Percentiles rank a stretch among this genome's conserved stretches.
phyloP scores from a whole-genome alignment of 35 echinoderm and acorn worm genomes.

The Lytechinus variegatus region DNA sequence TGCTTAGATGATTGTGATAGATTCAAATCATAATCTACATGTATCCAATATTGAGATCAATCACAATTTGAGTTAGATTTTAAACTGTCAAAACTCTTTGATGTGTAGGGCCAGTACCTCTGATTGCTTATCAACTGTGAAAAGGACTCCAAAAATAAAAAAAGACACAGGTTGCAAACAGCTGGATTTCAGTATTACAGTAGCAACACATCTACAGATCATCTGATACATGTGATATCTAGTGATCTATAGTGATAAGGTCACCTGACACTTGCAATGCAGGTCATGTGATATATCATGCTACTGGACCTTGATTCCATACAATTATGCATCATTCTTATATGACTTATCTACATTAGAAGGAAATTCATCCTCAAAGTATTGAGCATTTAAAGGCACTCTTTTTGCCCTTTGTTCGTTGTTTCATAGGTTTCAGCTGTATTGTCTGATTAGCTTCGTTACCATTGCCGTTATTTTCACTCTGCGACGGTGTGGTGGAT shows the following conservation, averaged over 20 bases:
- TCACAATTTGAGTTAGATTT: no score
- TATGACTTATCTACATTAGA: slow-evolving; percentile 3
- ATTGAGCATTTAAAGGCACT: slow-evolving; percentile 64
- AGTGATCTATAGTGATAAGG: no score
- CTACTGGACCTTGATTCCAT: not conserved
- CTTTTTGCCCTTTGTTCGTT: slow-evolving; percentile 95
- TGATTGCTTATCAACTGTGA: no score
- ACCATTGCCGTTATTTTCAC: slow-evolving; percentile 42
- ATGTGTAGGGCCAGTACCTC: no score
- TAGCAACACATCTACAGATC: not conserved
- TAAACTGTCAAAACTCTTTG: no score
- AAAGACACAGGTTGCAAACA: no score
- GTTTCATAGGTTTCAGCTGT: slow-evolving; percentile 92
- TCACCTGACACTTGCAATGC: not conserved
- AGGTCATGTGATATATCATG: not conserved
- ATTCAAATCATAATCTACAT: no score
- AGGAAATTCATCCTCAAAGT: slow-evolving; percentile 38
- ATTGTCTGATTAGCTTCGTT: slow-evolving; percentile 70
- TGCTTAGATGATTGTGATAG: no score
- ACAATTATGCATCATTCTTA: not conserved
- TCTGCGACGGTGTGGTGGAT: slow-evolving; percentile 46
- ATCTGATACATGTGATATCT: not conserved
- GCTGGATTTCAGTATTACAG: no score
- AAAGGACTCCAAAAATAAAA: no score
- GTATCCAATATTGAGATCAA: no score